Evolutionary conservation across 2,888 invertebrate species (phyloP), one percentile per base, ranked within the genome.

Genomic region (Rhingia rostrata): DNA sequence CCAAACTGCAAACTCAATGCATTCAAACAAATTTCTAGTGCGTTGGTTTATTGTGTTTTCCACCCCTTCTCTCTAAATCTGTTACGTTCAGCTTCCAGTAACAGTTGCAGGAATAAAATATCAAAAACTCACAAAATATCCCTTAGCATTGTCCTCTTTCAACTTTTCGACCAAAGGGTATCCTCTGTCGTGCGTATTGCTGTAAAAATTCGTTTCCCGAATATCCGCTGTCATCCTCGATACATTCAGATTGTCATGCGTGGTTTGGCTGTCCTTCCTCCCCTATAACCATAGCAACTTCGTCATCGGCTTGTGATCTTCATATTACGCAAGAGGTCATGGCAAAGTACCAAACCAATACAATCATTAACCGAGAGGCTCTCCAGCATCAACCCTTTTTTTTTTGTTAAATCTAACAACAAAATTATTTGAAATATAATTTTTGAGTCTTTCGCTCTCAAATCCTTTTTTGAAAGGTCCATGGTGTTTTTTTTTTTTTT

Each of bases 341-440:
- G 22, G 32, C 72, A 45, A 5, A 51, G 41, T 6, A 39, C 66
- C 9, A 53, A 30, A 45, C 54, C 49, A 53, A 43, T 43, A 47
- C 60, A 4, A 69, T 45, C 53, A 67, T 67, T 41, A 72, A 54
- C 60, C 58, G 70, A 67, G 61, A 73, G 66, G 53, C 74, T 63
- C 69, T 74, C 69, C 43, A 70, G 66, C 69, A 49, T 70, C 84
- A 80, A 74, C 74, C 80, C 74, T 84, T 84, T 84, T 72, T 84
- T 84, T 84, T 72, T 63, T 45, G 30, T n/a, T 43, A 41, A 56
- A 47, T 32, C 14, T 30, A 10, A 66, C 33, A 66, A 66, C 64
- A 58, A 53, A 33, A 22, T 22, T 35, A 53, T 47, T 56, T 58
- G 45, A 74, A 70, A 66, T 35, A 6, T n/a, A 60, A 47, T 67